These are phyloP conservation scores for Amblyopsis hoosieri DNA, from an alignment of 2,797 vertebrate genomes.

Conservation along the genomic window DNA sequence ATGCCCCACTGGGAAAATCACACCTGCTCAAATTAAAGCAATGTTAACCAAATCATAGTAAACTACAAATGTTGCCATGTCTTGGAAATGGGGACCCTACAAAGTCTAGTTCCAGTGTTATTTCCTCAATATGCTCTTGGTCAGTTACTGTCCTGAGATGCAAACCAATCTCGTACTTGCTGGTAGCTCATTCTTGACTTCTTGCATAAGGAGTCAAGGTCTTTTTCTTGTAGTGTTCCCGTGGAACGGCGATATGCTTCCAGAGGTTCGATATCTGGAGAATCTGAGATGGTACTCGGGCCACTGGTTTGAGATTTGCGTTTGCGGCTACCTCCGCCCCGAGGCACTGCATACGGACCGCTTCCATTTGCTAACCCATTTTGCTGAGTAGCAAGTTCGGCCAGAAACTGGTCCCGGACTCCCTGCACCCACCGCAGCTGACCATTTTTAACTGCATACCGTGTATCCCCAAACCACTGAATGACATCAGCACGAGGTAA, in stretches of 20 bases:
- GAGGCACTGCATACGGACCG: constrained; percentile 39
- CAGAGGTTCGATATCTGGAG: constrained; percentile 76
- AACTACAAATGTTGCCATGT: constrained; percentile 42
- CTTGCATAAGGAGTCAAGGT: constrained; percentile 83
- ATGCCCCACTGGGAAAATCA: constrained; percentile 53
- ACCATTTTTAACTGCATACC: constrained; percentile 91
- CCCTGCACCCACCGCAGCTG: constrained; percentile 90
- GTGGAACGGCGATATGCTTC: constrained; percentile 78
- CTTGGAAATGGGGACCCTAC: constrained; percentile 35
- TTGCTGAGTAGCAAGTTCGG: constrained; percentile 76
- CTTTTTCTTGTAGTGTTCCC: constrained; percentile 80
- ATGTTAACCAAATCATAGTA: constrained; percentile 57
- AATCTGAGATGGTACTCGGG: constrained; percentile 40
- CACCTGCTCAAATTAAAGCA: constrained; percentile 69
- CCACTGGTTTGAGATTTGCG: constrained; percentile 65
- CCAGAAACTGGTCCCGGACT: constrained; percentile 78
- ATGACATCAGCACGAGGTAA: constrained; percentile 89
- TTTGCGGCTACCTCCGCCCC: constrained; percentile 67
- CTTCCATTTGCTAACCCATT: constrained; percentile 55
- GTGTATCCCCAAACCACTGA: constrained; percentile 93
- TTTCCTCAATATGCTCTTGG: constrained; percentile 73
- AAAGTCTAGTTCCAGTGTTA: constrained; percentile 51
- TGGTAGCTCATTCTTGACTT: constrained; percentile 86
- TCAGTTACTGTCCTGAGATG: constrained; percentile 74
- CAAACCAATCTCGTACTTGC: constrained; percentile 88